Base-by-base conservation (phyloP, 1,140 invertebrate genomes). In the Zaprionus vittiger region DNA sequence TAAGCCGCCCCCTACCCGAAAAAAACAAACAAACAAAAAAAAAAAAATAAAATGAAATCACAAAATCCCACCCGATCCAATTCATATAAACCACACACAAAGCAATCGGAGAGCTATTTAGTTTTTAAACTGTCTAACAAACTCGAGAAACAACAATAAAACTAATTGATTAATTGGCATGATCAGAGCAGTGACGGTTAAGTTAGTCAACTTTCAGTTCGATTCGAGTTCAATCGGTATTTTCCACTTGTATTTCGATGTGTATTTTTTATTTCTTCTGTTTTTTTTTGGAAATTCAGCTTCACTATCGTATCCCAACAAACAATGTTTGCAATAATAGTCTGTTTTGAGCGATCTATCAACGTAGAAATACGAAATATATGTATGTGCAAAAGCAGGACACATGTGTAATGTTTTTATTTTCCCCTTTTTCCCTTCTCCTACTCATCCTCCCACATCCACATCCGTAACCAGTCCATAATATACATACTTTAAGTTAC, bases 61-160 rank as follows among this genome's bases (percentile, higher is more conserved):
- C 31, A 56, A 26, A 24, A 56, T 24, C 24, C 67, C 31, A 64
- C 28, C 31, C 17, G 28, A 31, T 34, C 26, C 49, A 31, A 37
- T 37, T 34, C 17, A 55, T 17, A 34, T 34, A 34, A 11, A 34
- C 28, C 6, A 44, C 52, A 56, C 62, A 72, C 41, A 75, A 61
- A 61, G 73, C 68, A 71, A 76, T 66, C 67, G 73, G 66, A 74
- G 72, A 69, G 72, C 72, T 69, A 74, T 52, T 69, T 74, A 74
- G 72, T 69, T 74, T 61, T 74, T 69, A 52, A 49, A 70, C 57
- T 20, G 31, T 61, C 22, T 12, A 15, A 41, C 26, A 37, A 49
- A 26, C 34, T n/a, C 5, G 61, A 5, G 15, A 41, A 41, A 7
- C 38, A 41, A 15, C 15, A n/a, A 41, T 15, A n/a, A 41, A 41